phyloP scores from a whole-genome alignment of 1,140 invertebrate species.

The Magallana gigas region DNA sequence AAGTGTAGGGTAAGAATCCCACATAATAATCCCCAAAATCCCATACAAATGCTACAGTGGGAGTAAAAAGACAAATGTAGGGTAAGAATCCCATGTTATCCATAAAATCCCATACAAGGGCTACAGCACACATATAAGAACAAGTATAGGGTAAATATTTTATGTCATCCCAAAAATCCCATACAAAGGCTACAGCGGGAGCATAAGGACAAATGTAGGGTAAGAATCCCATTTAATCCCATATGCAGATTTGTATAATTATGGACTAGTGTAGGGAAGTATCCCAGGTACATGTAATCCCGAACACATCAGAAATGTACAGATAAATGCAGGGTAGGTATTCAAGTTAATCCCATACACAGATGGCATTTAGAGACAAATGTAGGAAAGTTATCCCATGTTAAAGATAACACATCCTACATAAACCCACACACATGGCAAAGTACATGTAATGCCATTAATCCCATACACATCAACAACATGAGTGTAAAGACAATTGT shows the following conservation, averaged over 20 bases:
- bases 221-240: background rate
- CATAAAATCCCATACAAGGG: too few species aligned
- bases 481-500: background rate
- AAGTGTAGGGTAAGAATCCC: slow-evolving; percentile 84
- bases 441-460: too few species aligned
- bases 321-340: background rate
- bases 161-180: too few species aligned
- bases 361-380: background rate
- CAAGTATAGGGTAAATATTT: too few species aligned
- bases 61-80: slow-evolving; percentile 94
- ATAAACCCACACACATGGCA: too few species aligned
- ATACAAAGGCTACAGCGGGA: too few species aligned
- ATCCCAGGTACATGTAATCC: background rate
- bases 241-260: too few species aligned
- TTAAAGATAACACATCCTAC: too few species aligned
- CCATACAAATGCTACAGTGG: too few species aligned
- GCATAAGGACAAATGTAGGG: too few species aligned
- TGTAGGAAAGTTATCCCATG: background rate
- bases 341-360: background rate
- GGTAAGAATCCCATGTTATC: slow-evolving; percentile 65
- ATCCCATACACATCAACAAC: background rate
- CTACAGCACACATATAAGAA: too few species aligned
- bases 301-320: background rate
- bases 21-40: too few species aligned
- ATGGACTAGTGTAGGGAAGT: background rate